phyloP scores from a whole-genome alignment of 2,113 vertebrate species.

The Morone saxatilis region DNA sequence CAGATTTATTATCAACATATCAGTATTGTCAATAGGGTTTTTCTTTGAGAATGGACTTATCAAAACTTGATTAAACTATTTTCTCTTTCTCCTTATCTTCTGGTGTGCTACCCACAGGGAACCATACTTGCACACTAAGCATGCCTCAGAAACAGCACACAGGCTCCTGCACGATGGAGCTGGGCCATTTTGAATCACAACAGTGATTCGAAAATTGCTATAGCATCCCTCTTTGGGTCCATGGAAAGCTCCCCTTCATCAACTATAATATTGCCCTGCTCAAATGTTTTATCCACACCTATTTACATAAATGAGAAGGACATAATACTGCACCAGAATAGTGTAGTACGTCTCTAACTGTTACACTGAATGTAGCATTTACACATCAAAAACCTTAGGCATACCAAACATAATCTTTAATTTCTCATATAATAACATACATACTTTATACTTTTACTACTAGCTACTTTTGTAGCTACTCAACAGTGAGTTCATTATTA shows the following conservation, averaged over 20 bases:
- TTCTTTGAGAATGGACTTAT: slow-evolving; percentile 60
- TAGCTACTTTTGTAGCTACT: too few species aligned
- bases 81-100: slow-evolving; percentile 43
- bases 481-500: too few species aligned
- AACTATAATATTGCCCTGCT: not conserved
- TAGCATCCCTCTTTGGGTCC: not conserved
- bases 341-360: not conserved
- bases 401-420: too few species aligned
- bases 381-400: too few species aligned
- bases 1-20: slow-evolving; percentile 62
- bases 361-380: not conserved
- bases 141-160: slow-evolving; percentile 12
- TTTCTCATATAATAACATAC: too few species aligned
- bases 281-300: not conserved
- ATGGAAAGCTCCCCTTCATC: not conserved
- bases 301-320: not conserved
- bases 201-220: slow-evolving; percentile 10
- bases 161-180: not conserved
- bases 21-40: slow-evolving; percentile 49
- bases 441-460: too few species aligned
- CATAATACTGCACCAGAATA: not conserved
- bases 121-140: slow-evolving; percentile 28
- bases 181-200: slow-evolving; percentile 10
- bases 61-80: slow-evolving; percentile 67
- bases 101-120: slow-evolving; percentile 27